Conservation (phyloP, 2,113 vertebrate species). For the Erythrocercus mccallii region DNA sequence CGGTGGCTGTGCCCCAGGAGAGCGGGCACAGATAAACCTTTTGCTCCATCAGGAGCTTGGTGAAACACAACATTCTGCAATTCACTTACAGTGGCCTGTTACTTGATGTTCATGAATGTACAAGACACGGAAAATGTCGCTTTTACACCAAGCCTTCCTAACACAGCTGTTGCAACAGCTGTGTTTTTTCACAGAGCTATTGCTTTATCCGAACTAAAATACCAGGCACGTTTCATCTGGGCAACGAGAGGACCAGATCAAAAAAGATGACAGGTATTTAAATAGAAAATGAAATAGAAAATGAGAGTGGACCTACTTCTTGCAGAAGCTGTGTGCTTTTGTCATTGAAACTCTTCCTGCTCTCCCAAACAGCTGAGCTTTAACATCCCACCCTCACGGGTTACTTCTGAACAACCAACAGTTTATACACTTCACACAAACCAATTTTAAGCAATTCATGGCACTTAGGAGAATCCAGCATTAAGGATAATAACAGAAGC, state of each 20-base stretch:
- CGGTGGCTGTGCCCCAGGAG: neutral
- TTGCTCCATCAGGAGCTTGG: neutral
- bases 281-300: conserved; percentile 32
- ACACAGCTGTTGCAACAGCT: neutral
- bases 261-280: neutral
- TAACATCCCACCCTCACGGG: neutral
- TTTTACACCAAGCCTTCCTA: conserved; percentile 4
- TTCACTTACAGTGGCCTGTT: neutral
- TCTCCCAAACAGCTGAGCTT: neutral
- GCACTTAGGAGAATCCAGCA: neutral
- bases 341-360: neutral
- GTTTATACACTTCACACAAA: neutral
- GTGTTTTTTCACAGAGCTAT: neutral
- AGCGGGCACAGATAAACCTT: neutral
- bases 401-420: neutral
- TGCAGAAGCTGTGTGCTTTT: neutral
- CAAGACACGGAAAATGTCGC: neutral
- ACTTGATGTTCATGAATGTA: neutral
- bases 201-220: neutral
- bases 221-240: neutral
- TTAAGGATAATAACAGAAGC: neutral
- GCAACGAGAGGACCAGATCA: neutral
- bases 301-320: neutral
- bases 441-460: neutral
- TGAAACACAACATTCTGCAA: neutral